Conservation (phyloP, 2,113 vertebrate genomes). For the Neomonachus schauinslandi region DNA sequence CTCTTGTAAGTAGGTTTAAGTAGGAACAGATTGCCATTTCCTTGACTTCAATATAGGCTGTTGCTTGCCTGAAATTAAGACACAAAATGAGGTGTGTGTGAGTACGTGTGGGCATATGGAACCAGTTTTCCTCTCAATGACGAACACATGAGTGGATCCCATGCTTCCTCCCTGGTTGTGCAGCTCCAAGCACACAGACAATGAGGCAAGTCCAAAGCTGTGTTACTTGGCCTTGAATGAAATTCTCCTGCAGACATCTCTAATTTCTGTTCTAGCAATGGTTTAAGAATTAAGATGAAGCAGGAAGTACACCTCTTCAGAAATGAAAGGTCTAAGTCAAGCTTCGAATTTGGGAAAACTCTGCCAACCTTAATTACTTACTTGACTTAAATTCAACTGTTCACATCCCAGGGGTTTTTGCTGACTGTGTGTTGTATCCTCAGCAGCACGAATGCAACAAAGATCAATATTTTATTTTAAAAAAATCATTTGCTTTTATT, state of each 20-base stretch:
- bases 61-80: slow-evolving; percentile 70
- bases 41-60: slow-evolving; percentile 27
- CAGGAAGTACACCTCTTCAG: background rate
- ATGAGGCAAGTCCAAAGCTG: background rate
- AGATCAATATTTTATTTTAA: slow-evolving; percentile 1
- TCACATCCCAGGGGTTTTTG: background rate
- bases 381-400: background rate
- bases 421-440: background rate
- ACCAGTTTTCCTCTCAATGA: slow-evolving; percentile 48
- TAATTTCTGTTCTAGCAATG: background rate
- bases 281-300: background rate
- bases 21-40: slow-evolving; percentile 78
- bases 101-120: slow-evolving; percentile 50
- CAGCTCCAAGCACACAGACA: background rate
- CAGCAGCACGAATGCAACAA: background rate
- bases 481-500: slow-evolving; percentile 25
- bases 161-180: background rate
- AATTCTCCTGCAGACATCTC: background rate
- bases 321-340: background rate
- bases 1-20: slow-evolving; percentile 77
- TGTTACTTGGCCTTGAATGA: background rate
- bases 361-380: background rate
- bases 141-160: background rate
- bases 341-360: background rate
- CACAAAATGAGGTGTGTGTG: background rate